A percentile compares a stretch with the other conserved stretches of the same genome.
phyloP scores from a whole-genome alignment of 2,113 vertebrate genomes.

The Brachyhypopomus occidentalis region DNA sequence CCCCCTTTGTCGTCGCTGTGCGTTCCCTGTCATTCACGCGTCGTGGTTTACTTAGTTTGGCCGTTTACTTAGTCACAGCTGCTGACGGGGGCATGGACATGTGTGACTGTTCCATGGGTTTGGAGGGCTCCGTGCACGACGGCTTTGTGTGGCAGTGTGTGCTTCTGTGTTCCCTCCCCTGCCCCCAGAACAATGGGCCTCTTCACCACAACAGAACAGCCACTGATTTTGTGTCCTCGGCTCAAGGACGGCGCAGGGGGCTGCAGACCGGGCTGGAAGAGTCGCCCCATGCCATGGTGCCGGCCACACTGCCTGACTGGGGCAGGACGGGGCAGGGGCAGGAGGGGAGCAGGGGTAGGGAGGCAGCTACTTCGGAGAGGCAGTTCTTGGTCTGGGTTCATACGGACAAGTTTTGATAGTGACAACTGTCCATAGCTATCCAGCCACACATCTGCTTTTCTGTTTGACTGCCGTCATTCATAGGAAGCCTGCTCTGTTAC shows the following conservation, averaged over 20 bases:
- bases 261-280: conserved; percentile 52
- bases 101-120: conserved; percentile 25
- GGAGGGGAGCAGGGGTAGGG: background rate
- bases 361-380: background rate
- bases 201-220: conserved; percentile 71
- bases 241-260: conserved; percentile 69
- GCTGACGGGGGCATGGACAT: background rate
- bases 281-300: too few species aligned
- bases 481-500: conserved; percentile 32
- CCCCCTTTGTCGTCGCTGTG: background rate
- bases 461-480: conserved; percentile 23
- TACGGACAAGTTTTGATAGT: too few species aligned
- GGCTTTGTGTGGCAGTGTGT: conserved; percentile 47
- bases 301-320: background rate
- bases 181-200: conserved; percentile 64
- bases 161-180: conserved; percentile 57
- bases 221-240: conserved; percentile 65
- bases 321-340: background rate
- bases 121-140: background rate
- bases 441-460: background rate
- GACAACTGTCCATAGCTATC: background rate
- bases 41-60: background rate
- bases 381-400: background rate
- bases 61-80: background rate
- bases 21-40: background rate